Conservation (phyloP, 2,888 invertebrate genomes). For the Pheosia tremula region DNA sequence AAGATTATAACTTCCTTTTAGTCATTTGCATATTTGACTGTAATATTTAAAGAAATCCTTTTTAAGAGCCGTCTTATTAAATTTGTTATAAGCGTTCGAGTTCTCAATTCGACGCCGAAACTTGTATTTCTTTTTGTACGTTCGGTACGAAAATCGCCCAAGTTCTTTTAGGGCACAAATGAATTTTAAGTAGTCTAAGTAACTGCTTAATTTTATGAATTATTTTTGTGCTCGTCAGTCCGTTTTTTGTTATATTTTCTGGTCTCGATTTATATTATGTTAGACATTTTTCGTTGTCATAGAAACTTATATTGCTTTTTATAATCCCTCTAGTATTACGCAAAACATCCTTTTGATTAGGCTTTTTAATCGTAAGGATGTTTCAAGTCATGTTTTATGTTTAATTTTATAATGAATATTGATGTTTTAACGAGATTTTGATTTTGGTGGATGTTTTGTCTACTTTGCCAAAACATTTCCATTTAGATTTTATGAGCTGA, state of each 20-base stretch:
- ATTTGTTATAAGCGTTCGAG: conserved; percentile 67
- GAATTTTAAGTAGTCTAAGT: conserved; percentile 58
- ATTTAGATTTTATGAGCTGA: no score
- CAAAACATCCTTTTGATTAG: no score
- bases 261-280: conserved; percentile 1
- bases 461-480: no score
- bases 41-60: conserved; percentile 71
- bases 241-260: conserved; percentile 18
- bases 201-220: conserved; percentile 51
- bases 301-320: no score
- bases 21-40: conserved; percentile 72
- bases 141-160: conserved; percentile 47
- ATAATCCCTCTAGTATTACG: no score
- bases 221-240: conserved; percentile 38
- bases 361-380: not conserved
- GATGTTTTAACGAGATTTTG: no score
- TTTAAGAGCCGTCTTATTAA: conserved; percentile 67
- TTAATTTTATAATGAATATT: no score
- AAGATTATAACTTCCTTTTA: conserved; percentile 72
- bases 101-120: conserved; percentile 47
- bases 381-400: not conserved
- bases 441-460: no score
- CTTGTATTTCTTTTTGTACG: conserved; percentile 59
- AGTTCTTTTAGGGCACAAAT: conserved; percentile 56
- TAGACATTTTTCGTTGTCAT: not conserved